These are phyloP conservation scores for Trilocha varians DNA, from an alignment of 2,888 invertebrate genomes.

Conservation along the genomic window DNA sequence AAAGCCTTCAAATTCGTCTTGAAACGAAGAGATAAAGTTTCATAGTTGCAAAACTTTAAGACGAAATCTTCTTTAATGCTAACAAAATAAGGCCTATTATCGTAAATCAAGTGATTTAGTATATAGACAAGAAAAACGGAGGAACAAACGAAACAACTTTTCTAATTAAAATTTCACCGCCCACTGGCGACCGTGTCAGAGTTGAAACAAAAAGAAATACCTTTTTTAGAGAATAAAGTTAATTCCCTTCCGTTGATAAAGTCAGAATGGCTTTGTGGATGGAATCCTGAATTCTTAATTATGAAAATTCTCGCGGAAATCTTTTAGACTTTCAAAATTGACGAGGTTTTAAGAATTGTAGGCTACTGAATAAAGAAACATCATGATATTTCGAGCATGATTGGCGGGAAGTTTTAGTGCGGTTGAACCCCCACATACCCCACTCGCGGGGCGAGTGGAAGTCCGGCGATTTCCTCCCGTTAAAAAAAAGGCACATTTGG, in stretches of 20 bases:
- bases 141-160: conserved; percentile 40
- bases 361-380: no score
- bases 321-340: no score
- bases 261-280: conserved; percentile 14
- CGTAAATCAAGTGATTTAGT: conserved; percentile 6
- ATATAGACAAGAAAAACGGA: conserved; percentile 22
- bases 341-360: no score
- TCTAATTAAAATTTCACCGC: conserved; percentile 53
- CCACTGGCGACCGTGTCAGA: conserved; percentile 33
- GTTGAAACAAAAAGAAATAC: conserved; percentile 27
- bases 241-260: conserved; percentile 30
- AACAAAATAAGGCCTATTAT: conserved; percentile 10
- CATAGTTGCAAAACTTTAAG: conserved; percentile 6
- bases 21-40: conserved; percentile 26
- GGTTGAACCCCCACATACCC: no score
- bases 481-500: no score
- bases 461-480: no score
- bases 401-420: no score
- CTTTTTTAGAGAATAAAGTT: conserved; percentile 24
- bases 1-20: conserved; percentile 20
- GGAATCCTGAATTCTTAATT: conserved; percentile 7
- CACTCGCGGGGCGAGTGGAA: no score
- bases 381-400: no score
- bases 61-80: conserved; percentile 7
- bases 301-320: no score